phyloP scores from a whole-genome alignment of 2,888 invertebrate genomes.

The Spisula subtruncata region DNA sequence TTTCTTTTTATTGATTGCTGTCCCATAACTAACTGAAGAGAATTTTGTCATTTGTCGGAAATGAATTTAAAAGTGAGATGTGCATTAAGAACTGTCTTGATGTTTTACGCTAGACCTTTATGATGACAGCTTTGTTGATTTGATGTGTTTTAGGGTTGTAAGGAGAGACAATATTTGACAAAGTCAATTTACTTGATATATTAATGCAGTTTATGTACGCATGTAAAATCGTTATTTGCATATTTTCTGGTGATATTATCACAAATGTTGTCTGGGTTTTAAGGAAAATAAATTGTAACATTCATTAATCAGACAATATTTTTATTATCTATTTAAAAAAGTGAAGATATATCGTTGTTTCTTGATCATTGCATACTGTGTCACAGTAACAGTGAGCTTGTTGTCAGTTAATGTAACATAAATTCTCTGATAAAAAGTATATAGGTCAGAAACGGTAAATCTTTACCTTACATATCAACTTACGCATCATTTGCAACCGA shows the following conservation, averaged over 20 bases:
- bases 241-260: background rate
- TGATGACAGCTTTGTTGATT: background rate
- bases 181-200: conserved; percentile 18
- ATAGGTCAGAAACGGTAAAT: no score
- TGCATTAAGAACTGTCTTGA: background rate
- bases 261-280: background rate
- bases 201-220: background rate
- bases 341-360: no score
- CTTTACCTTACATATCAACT: no score
- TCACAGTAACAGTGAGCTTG: no score
- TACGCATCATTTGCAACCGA: no score
- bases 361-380: no score
- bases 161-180: conserved; percentile 11
- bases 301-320: background rate
- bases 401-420: no score
- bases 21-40: background rate
- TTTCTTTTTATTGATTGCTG: background rate
- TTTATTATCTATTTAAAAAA: no score
- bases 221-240: conserved; percentile 1
- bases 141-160: background rate
- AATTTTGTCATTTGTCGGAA: conserved; percentile 15
- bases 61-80: background rate
- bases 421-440: no score
- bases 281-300: background rate
- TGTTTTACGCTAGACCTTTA: background rate